Percentiles rank a stretch among this genome's conserved stretches.
Evolutionary conservation across 2,888 invertebrate genomes (phyloP).

Genomic region (Thysanoteuthis rhombus): DNA sequence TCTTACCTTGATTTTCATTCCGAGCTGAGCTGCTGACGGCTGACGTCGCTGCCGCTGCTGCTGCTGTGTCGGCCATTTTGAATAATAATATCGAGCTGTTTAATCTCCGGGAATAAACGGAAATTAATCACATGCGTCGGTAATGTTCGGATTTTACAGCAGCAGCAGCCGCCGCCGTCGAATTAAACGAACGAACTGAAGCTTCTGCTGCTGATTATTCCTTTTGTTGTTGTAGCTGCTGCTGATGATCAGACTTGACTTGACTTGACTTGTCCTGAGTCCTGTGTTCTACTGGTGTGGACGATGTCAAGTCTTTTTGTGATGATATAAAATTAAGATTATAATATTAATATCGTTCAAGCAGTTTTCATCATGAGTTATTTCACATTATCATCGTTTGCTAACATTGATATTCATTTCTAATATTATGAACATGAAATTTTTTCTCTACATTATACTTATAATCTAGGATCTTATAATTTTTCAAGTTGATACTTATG

Average conservation of each 20-base stretch:
- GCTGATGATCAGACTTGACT: neutral
- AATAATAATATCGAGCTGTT: conserved; percentile 57
- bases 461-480: too few species aligned
- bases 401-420: too few species aligned
- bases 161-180: neutral
- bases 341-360: too few species aligned
- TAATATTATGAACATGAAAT: too few species aligned
- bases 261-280: neutral
- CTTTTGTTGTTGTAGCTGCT: neutral
- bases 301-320: neutral
- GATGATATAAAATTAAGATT: too few species aligned
- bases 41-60: neutral
- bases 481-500: too few species aligned
- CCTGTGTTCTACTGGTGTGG: neutral
- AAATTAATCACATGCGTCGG: neutral
- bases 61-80: conserved; percentile 55
- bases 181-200: neutral
- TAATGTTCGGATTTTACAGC: neutral
- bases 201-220: neutral
- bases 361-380: too few species aligned
- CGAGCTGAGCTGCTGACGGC: neutral
- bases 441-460: too few species aligned
- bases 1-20: conserved; percentile 12
- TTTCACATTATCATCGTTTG: too few species aligned
- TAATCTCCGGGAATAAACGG: conserved; percentile 45